Conservation (phyloP, 64 coral and sea anemone genomes). For the Porites lutea region DNA sequence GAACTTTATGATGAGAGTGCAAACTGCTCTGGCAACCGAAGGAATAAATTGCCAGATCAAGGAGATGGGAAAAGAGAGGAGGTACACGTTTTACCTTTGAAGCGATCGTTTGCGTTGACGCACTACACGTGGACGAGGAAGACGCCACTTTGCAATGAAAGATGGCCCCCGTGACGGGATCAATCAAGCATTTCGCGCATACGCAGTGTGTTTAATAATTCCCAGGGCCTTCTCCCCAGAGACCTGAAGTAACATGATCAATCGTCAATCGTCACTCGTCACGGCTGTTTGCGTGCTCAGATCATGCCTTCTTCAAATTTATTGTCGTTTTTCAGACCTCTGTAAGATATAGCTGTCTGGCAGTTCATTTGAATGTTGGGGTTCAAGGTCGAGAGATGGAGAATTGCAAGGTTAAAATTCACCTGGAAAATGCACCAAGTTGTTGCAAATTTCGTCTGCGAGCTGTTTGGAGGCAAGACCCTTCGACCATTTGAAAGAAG, state of each 20-base stretch:
- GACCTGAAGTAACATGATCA: neutral
- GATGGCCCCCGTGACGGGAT: too few species aligned
- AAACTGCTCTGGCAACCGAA: constrained; percentile 22
- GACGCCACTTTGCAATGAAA: neutral
- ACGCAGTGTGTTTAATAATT: neutral
- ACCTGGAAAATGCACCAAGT: constrained; percentile 36
- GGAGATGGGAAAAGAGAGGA: neutral
- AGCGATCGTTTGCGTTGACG: neutral
- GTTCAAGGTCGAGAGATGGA: neutral
- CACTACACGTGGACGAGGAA: neutral
- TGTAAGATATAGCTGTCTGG: constrained; percentile 57
- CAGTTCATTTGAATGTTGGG: constrained; percentile 49
- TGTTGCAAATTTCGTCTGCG: neutral
- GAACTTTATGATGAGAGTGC: constrained; percentile 31
- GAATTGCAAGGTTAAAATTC: neutral
- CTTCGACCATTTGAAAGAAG: constrained; percentile 30
- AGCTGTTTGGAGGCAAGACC: constrained; percentile 22
- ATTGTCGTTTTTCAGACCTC: constrained; percentile 36
- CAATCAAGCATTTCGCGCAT: neutral
- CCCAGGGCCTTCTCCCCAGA: neutral
- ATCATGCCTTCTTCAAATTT: constrained; percentile 17
- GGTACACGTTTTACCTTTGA: neutral
- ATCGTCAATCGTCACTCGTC: neutral
- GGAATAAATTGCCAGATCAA: constrained; percentile 51
- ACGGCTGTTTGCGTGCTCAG: neutral